Percentiles rank a stretch among this genome's conserved stretches.
Evolutionary conservation across 2,888 invertebrate species (phyloP).

Genomic region (Phortica okadai): DNA sequence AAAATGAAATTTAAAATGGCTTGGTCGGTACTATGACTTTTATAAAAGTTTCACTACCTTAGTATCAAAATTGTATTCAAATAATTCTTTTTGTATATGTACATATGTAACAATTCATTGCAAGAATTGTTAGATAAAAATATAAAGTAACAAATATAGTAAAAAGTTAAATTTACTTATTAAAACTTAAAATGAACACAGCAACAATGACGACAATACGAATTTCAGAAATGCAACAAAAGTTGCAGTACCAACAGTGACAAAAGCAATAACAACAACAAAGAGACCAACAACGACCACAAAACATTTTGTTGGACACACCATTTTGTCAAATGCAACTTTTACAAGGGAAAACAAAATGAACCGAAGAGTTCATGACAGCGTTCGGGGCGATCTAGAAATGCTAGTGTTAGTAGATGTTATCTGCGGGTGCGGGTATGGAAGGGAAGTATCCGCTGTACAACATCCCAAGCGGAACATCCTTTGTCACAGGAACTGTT

Average conservation of each 20-base stretch:
- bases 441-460: background rate
- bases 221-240: conserved; percentile 15
- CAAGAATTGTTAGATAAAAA: too few species aligned
- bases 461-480: conserved; percentile 39
- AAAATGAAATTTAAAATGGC: too few species aligned
- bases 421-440: background rate
- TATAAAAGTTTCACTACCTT: too few species aligned
- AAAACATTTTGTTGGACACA: conserved; percentile 70
- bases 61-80: too few species aligned
- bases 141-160: too few species aligned
- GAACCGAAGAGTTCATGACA: conserved; percentile 22
- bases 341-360: conserved; percentile 57
- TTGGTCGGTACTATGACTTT: too few species aligned
- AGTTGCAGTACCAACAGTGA: conserved; percentile 9
- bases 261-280: conserved; percentile 5
- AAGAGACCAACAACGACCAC: conserved; percentile 49
- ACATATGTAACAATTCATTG: too few species aligned
- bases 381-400: conserved; percentile 18
- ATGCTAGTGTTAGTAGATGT: background rate
- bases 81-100: too few species aligned
- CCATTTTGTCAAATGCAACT: conserved; percentile 47
- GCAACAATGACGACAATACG: conserved; percentile 1
- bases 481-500: conserved; percentile 70
- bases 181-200: background rate
- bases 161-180: background rate